phyloP scores from a whole-genome alignment of 2,888 invertebrate genomes.

The Eupithecia tripunctaria region DNA sequence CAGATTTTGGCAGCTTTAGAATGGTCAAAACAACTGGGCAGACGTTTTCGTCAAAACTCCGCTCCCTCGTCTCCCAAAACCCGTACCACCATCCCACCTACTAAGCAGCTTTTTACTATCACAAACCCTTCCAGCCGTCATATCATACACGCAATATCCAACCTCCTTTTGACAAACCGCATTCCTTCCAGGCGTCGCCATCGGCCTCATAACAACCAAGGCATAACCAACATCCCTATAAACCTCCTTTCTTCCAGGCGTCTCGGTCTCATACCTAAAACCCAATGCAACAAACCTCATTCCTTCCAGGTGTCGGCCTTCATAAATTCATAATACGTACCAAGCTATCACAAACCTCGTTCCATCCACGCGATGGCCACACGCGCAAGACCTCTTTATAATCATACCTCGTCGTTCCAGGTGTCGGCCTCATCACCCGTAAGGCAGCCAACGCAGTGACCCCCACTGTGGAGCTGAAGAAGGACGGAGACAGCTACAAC shows the following conservation, averaged over 20 bases:
- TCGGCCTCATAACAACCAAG: no score
- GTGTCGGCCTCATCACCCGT: constrained; percentile 93
- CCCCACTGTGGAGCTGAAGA: constrained; percentile 92
- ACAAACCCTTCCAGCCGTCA: no score
- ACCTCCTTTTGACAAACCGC: background rate
- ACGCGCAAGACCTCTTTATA: background rate
- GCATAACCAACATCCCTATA: no score
- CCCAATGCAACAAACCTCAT: background rate
- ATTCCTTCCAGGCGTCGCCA: background rate
- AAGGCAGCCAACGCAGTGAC: constrained; percentile 93
- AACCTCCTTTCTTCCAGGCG: background rate
- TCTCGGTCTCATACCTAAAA: no score
- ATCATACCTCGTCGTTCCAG: constrained; percentile 76
- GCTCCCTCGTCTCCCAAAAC: background rate
- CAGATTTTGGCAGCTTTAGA: background rate
- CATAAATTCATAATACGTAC: no score
- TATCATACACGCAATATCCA: no score
- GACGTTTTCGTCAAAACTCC: background rate
- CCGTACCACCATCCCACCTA: background rate
- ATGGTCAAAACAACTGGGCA: background rate
- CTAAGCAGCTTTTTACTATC: background rate
- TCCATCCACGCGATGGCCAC: background rate
- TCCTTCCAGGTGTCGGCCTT: background rate
- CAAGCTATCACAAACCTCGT: background rate
- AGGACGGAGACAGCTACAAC: constrained; percentile 90